These are phyloP conservation scores for Metridium senile DNA, from an alignment of 92 coral and sea anemone genomes.

Conservation along the genomic window DNA sequence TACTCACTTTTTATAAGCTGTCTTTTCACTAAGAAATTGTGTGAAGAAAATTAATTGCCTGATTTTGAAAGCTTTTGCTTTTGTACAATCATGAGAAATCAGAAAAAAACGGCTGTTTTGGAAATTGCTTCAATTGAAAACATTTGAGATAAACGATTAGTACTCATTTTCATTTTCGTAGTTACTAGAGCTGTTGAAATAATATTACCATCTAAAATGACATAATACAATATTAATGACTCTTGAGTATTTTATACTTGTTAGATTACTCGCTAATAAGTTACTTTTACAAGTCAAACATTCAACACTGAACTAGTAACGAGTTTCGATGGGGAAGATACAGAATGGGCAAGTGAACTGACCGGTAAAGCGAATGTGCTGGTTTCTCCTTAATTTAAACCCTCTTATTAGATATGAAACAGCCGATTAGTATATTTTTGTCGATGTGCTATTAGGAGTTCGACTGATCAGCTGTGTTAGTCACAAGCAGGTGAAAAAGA, in stretches of 20 bases:
- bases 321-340: neutral
- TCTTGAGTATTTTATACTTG: neutral
- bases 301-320: neutral
- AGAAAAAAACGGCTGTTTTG: too few relatives aligned
- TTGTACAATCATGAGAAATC: too few relatives aligned
- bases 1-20: too few relatives aligned
- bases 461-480: constrained; percentile 78
- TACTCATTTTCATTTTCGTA: too few relatives aligned
- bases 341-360: too few relatives aligned
- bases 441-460: constrained; percentile 69
- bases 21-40: too few relatives aligned
- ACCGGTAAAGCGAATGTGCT: neutral
- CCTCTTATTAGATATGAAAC: constrained; percentile 71
- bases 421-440: constrained; percentile 74
- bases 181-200: neutral
- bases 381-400: constrained; percentile 44
- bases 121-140: too few relatives aligned
- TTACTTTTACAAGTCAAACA: neutral
- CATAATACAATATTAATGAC: neutral
- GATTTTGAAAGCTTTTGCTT: too few relatives aligned
- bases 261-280: neutral
- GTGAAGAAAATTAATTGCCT: too few relatives aligned
- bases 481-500: constrained; percentile 65
- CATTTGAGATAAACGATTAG: too few relatives aligned
- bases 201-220: neutral